Percentiles rank a stretch among this genome's conserved stretches.
Evolutionary conservation across 2,113 vertebrate species (phyloP).

Genomic region (Tyrannus savana): DNA sequence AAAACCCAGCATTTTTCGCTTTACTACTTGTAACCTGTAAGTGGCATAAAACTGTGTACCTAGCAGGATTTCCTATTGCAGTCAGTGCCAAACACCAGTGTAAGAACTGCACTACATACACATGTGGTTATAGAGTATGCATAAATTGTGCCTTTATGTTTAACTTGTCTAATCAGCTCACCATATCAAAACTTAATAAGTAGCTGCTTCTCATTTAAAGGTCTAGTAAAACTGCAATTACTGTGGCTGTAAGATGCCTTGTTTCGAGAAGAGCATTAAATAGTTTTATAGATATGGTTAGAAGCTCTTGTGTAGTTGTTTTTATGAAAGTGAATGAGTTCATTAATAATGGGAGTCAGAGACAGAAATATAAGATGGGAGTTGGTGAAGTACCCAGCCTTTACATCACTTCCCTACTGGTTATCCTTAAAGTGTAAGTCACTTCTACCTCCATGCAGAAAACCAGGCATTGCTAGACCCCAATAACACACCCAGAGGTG

Average conservation of each 20-base stretch:
- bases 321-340: conserved; percentile 66
- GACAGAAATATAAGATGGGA: conserved; percentile 39
- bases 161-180: conserved; percentile 70
- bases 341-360: conserved; percentile 48
- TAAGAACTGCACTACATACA: conserved; percentile 8
- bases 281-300: conserved; percentile 69
- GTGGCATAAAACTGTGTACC: conserved; percentile 39
- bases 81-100: neutral
- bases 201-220: conserved; percentile 76
- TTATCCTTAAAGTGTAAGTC: neutral
- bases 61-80: conserved; percentile 28
- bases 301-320: conserved; percentile 63
- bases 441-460: neutral
- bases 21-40: conserved; percentile 62
- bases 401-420: neutral
- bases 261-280: conserved; percentile 69
- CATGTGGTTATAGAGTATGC: conserved; percentile 6
- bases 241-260: conserved; percentile 64
- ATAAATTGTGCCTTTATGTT: conserved; percentile 62
- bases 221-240: conserved; percentile 72
- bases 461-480: neutral
- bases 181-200: conserved; percentile 72
- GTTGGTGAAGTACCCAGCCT: neutral
- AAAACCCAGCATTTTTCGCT: conserved; percentile 73
- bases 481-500: neutral